These are phyloP conservation scores for Maccullochella peelii DNA, from an alignment of 2,113 vertebrate genomes.

Conservation along the genomic window DNA sequence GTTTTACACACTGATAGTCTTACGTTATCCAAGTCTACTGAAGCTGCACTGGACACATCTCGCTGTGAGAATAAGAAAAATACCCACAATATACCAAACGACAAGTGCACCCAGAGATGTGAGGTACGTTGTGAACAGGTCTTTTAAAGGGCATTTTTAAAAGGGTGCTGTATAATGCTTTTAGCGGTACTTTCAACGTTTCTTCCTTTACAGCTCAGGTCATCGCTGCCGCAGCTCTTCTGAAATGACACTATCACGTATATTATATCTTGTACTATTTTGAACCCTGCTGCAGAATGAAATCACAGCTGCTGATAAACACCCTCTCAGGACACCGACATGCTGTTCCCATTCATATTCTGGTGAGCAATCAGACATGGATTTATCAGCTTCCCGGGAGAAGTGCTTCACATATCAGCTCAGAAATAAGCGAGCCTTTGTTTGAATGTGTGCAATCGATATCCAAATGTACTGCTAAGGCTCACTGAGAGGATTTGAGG, in stretches of 20 bases:
- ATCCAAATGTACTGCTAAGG: conserved; percentile 9
- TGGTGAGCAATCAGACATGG: conserved; percentile 41
- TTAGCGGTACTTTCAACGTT: conserved; percentile 11
- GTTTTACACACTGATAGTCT: not conserved
- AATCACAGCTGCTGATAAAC: conserved; percentile 46
- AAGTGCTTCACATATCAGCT: conserved; percentile 12
- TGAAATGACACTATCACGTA: conserved; percentile 40
- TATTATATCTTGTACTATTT: conserved; percentile 35
- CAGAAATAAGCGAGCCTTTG: conserved; percentile 23
- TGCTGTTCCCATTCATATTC: conserved; percentile 16
- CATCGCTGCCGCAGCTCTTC: not conserved
- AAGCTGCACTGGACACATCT: not conserved
- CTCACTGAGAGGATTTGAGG: conserved; percentile 19
- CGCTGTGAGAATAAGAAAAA: not conserved
- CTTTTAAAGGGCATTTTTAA: conserved; percentile 38
- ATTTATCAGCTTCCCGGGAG: conserved; percentile 19
- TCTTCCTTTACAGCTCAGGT: not conserved
- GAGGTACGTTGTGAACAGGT: conserved; percentile 1
- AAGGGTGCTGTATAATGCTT: conserved; percentile 29
- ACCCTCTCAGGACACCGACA: conserved; percentile 35
- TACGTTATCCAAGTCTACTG: not conserved
- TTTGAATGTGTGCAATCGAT: conserved; percentile 24
- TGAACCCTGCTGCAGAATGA: conserved; percentile 26
- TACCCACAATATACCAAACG: not conserved
- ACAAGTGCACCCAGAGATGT: conserved; percentile 16